phyloP scores from a whole-genome alignment of 2,797 vertebrate genomes.

The Vultur gryphus region DNA sequence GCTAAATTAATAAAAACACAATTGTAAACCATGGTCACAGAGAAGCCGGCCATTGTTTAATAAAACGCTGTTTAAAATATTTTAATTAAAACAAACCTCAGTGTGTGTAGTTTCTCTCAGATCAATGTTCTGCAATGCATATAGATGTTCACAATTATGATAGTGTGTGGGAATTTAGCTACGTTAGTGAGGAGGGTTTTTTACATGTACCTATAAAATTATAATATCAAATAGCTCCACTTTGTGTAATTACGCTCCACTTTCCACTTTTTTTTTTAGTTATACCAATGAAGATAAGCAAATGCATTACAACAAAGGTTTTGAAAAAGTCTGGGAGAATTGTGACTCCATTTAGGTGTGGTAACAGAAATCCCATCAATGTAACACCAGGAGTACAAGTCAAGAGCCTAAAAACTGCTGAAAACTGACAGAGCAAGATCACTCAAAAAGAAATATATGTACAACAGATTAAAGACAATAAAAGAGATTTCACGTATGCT shows the following conservation, averaged over 20 bases:
- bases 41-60: background rate
- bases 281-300: background rate
- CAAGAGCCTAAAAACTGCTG: background rate
- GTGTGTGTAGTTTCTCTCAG: background rate
- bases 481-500: fast-evolving
- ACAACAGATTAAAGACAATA: background rate
- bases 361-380: background rate
- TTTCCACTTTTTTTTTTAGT: background rate
- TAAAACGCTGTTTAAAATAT: background rate
- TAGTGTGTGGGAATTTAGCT: background rate
- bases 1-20: background rate
- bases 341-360: background rate
- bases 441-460: background rate
- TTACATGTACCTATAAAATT: background rate
- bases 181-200: background rate
- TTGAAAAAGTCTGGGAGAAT: constrained; percentile 1
- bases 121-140: background rate
- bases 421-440: background rate
- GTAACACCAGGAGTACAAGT: background rate
- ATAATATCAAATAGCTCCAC: background rate
- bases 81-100: background rate
- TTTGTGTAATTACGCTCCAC: background rate
- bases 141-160: background rate
- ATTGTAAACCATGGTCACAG: background rate
- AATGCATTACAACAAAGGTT: background rate